Base-by-base conservation (phyloP, 2,113 vertebrate genomes). In the Meleagris gallopavo region DNA sequence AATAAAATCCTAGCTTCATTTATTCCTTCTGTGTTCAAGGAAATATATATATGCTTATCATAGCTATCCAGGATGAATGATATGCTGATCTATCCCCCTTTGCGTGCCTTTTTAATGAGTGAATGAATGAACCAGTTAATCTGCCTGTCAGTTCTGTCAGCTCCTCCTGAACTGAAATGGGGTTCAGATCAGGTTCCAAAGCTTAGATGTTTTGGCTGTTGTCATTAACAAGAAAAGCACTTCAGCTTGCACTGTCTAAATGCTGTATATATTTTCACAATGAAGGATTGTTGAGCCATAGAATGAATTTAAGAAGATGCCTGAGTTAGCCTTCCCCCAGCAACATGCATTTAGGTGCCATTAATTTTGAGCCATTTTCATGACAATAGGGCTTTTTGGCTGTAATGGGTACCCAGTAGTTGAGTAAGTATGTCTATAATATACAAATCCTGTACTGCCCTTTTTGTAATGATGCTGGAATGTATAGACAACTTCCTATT, bases 31-130 rank as follows among this genome's bases (percentile, higher is more conserved):
- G n/a, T 66, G 75, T 58, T 89, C 86, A 90, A 25, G 62, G 80
- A 89, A 90, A 87, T 25, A 81, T 22, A 22, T 46, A 43, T 43
- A 43, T 88, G 83, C 86, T 93, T 81, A 78, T 32, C 83, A 43
- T 4, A 77, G 69, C 32, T 72, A 77, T 60, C 30, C 79, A 64
- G 74, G 88, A 94, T 43, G 80, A 94, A 81, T 67, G 82, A 71
- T 78, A 75, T 1, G 66, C 92, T 40, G 69, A 93, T 90, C 72
- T 87, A 73, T 52, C 74, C 58, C 46, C 66, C 84, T 45, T 72
- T 81, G 83, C 88, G 76, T 50, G 52, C 45, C 14, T 74, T 77
- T 88, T 88, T 74, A 88, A 95, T 71, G 79, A 75, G 89, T 89
- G 41, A 30, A 74, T 93, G 85, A 90, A 69, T 76, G 67, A 32